Evolutionary conservation across 2,113 vertebrate species (phyloP).

Genomic region (Eurystomus gularis): DNA sequence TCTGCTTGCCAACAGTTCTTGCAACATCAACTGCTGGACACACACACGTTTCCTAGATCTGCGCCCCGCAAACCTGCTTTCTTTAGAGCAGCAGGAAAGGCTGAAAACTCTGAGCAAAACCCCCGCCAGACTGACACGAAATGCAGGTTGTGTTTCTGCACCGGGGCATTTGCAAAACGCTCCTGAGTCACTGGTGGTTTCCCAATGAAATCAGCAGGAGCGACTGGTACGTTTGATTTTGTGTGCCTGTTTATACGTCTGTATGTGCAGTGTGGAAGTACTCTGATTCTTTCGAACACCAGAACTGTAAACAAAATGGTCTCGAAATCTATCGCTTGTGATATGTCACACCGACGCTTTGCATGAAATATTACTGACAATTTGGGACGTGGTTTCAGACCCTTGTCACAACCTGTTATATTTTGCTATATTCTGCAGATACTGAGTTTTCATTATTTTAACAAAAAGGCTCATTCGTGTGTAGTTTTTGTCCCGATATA

Average conservation of each 20-base stretch:
- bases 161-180: not conserved
- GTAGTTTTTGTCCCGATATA: not conserved
- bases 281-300: not conserved
- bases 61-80: not conserved
- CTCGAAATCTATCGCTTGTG: not conserved
- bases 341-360: not conserved
- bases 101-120: not conserved
- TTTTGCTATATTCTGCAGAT: not conserved
- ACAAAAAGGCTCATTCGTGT: not conserved
- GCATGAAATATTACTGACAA: not conserved
- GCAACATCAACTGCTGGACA: not conserved
- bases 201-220: not conserved
- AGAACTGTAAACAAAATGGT: not conserved
- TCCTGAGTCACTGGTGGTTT: not conserved
- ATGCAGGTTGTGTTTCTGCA: not conserved
- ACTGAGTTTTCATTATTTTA: not conserved
- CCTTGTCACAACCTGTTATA: not conserved
- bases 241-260: not conserved
- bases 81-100: not conserved
- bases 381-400: not conserved
- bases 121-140: not conserved
- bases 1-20: not conserved
- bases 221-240: not conserved
- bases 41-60: not conserved
- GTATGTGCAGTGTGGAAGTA: not conserved